Base-by-base conservation (phyloP, 1,140 invertebrate genomes). In the Heliconius eleuchia region DNA sequence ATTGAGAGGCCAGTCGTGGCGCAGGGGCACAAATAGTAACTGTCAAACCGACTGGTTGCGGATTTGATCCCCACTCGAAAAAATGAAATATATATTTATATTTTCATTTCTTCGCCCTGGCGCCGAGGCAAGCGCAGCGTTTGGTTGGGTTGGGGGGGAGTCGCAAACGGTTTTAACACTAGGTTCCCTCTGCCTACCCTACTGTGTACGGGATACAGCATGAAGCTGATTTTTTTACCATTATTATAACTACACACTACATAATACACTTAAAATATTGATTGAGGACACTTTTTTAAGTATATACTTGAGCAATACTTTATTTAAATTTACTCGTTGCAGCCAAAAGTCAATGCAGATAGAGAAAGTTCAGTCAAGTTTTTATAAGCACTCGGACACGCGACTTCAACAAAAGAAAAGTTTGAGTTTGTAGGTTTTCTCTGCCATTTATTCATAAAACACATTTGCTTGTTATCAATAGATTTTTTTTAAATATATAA, bases 301-400 rank as follows among this genome's bases (percentile, higher is more conserved):
- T 60, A 60, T 60, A 23, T 60, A 16, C 42, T 16, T 46, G 18
- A 16, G 16, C 3, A 30, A 30, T 30, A 30, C 23, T 66, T 30
- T 66, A 66, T 66, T 66, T 66, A 66, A 66, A 66, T 66, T 66
- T 16, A 66, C 27, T 27, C 60, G 9, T 16, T 66, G 60, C 60
- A 66, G 27, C 13, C 27, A 66, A 66, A 66, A 66, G 18, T 55
- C 73, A 71, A 52, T 70, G 75, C 34, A 78, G 73, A 82, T 66
- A 73, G 70, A 18, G 46, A 37, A 78, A 82, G 78, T 82, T 80
- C 42, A 34, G 46, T 16, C 73, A 72, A 82, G 79, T 66, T 82
- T 77, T 76, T 55, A 78, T 82, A 82, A 82, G 81, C 75, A 80
- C 73, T 34, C n/a, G 76, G 76, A 80, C 78, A 80, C 39, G n/a